phyloP scores from a whole-genome alignment of 1,140 invertebrate genomes.

The Eupristina koningsbergeri region DNA sequence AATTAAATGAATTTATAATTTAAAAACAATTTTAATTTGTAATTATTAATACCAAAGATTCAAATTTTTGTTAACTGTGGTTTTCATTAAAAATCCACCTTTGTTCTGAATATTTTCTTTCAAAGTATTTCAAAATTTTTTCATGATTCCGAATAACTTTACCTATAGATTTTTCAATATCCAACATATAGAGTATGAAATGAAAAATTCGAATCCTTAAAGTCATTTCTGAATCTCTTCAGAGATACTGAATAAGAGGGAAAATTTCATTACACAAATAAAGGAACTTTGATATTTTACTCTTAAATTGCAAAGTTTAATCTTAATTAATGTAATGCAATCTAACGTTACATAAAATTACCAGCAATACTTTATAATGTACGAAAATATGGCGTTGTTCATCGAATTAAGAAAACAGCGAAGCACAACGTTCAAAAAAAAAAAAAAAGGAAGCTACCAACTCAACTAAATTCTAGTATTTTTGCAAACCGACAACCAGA shows the following conservation, averaged over 20 bases:
- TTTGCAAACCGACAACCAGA: not conserved
- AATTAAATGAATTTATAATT: not conserved
- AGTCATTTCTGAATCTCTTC: not conserved
- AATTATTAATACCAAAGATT: not conserved
- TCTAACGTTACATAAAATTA: too few relatives aligned
- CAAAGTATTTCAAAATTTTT: not conserved
- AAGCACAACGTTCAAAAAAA: too few relatives aligned
- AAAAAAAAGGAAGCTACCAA: not conserved
- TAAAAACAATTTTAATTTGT: not conserved
- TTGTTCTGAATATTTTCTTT: not conserved
- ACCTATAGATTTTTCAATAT: not conserved
- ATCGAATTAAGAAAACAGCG: constrained; percentile 36
- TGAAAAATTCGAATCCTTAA: not conserved
- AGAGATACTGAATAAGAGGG: not conserved
- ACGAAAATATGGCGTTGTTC: not conserved
- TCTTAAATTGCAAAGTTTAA: not conserved
- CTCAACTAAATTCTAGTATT: not conserved
- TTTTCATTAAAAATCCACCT: not conserved
- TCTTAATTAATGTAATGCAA: constrained; percentile 15
- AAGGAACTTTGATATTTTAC: not conserved
- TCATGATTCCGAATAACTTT: not conserved
- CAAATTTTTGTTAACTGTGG: not conserved
- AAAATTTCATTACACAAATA: not conserved
- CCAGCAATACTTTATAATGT: too few relatives aligned
- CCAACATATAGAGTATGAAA: not conserved